Conservation (phyloP, 2,113 vertebrate genomes). For the Eurystomus gularis region DNA sequence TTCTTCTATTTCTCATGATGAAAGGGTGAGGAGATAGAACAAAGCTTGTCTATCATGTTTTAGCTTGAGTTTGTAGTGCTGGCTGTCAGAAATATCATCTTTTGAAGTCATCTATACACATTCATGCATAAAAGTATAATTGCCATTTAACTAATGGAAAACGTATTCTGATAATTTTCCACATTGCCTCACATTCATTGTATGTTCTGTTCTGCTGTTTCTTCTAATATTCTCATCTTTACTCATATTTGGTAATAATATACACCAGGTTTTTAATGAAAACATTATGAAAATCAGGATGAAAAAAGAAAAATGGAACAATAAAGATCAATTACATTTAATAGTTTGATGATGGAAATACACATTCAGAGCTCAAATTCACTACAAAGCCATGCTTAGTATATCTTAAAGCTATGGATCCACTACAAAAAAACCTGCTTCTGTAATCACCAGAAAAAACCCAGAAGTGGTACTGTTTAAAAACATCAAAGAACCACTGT, state of each 20-base stretch:
- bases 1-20: background rate
- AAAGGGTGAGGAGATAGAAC: background rate
- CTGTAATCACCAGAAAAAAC: background rate
- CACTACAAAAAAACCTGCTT: background rate
- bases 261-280: slow-evolving; percentile 4
- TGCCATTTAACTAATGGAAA: slow-evolving; percentile 21
- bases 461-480: slow-evolving; percentile 24
- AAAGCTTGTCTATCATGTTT: background rate
- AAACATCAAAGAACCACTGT: slow-evolving; percentile 58
- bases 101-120: slow-evolving; percentile 11
- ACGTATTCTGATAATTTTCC: background rate
- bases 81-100: background rate
- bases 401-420: background rate
- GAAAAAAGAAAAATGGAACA: background rate
- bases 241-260: background rate
- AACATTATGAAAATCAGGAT: background rate
- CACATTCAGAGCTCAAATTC: background rate
- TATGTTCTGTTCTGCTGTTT: background rate
- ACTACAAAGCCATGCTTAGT: background rate
- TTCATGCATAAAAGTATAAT: background rate
- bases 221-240: background rate
- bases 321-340: slow-evolving; percentile 7
- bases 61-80: background rate
- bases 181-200: background rate
- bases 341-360: slow-evolving; percentile 5